These are phyloP conservation scores for Candoia aspera DNA, from an alignment of 2,113 vertebrate genomes.

Conservation along the genomic window DNA sequence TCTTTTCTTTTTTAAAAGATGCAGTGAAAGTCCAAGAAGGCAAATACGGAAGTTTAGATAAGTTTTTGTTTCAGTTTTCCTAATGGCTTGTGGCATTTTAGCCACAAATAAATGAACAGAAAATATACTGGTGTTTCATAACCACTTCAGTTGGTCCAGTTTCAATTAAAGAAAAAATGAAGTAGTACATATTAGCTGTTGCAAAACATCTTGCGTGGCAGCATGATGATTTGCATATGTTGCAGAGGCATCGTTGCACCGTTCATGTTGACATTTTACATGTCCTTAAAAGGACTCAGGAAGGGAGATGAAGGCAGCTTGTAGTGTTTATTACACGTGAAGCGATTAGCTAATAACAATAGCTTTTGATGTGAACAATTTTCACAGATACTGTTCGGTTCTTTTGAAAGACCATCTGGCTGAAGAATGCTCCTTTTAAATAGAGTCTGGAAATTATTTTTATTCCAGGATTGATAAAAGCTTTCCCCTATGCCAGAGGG, in stretches of 20 bases:
- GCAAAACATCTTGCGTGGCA: conserved; percentile 24
- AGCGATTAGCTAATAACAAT: neutral
- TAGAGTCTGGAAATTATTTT: neutral
- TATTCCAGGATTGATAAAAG: neutral
- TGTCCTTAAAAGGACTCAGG: neutral
- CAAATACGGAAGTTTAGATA: neutral
- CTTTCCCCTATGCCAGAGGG: neutral
- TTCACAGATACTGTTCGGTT: neutral
- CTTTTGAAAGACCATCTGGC: conserved; percentile 12
- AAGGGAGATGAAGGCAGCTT: neutral
- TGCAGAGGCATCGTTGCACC: neutral
- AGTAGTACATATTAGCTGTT: conserved; percentile 5
- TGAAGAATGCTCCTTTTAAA: conserved; percentile 14
- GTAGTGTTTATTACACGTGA: neutral
- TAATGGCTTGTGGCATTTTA: neutral
- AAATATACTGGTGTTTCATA: conserved; percentile 4
- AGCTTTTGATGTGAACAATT: neutral
- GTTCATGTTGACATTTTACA: conserved; percentile 10
- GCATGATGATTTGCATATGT: conserved; percentile 25
- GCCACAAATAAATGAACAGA: neutral
- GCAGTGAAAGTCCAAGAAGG: neutral
- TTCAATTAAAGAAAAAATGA: conserved; percentile 7
- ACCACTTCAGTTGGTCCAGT: conserved; percentile 8
- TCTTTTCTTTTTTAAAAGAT: neutral
- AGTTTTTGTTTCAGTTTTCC: conserved; percentile 2